Conservation (phyloP, 2,797 vertebrate genomes). For the Mareca strepera region DNA sequence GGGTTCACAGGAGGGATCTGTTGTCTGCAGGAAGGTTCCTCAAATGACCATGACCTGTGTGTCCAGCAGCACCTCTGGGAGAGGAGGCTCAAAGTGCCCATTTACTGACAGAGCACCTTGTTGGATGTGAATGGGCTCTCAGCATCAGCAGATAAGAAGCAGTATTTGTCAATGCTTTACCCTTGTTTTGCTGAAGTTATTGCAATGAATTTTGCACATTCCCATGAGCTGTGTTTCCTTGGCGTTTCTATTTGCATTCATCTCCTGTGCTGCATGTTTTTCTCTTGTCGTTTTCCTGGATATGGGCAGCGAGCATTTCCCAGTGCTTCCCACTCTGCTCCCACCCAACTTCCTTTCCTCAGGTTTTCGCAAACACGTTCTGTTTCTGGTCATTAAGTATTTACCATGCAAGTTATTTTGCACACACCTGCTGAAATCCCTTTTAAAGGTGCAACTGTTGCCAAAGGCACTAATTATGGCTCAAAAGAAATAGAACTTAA, state of each 20-base stretch:
- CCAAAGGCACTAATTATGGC: not conserved
- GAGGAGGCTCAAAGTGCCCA: not conserved
- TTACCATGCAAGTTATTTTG: not conserved
- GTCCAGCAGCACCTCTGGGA: not conserved
- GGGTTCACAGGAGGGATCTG: not conserved
- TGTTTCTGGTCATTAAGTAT: fast-evolving
- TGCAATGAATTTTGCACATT: not conserved
- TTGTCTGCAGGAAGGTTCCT: not conserved
- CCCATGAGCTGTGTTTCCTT: not conserved
- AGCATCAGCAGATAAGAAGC: not conserved
- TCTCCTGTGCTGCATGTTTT: not conserved
- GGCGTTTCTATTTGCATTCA: fast-evolving
- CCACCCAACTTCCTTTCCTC: not conserved
- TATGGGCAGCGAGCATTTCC: not conserved
- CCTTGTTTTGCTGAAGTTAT: not conserved
- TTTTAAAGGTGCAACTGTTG: not conserved
- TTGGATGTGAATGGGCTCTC: fast-evolving
- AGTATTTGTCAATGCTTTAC: not conserved
- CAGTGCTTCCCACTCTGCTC: not conserved
- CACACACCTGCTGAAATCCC: not conserved
- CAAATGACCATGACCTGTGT: fast-evolving
- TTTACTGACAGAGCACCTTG: not conserved
- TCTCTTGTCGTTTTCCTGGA: not conserved
- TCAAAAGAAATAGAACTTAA: not conserved
- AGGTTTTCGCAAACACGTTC: fast-evolving